These are phyloP conservation scores for Drosophila orena DNA, from an alignment of 1,140 invertebrate genomes.

Conservation along the genomic window DNA sequence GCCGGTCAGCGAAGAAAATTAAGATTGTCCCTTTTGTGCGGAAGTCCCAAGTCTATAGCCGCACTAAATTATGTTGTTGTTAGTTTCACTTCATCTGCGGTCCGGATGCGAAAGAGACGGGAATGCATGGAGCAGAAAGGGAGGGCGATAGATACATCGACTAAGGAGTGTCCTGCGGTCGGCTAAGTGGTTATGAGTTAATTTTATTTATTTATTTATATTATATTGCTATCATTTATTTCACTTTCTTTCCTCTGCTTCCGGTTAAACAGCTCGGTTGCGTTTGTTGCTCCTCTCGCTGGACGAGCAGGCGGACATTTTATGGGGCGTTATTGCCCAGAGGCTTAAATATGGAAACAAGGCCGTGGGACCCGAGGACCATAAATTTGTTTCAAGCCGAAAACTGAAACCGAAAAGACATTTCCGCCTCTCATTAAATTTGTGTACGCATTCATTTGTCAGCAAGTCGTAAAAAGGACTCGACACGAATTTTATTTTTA, in stretches of 20 bases:
- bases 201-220: conserved; percentile 84
- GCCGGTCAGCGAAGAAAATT: conserved; percentile 16
- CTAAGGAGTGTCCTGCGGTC: conserved; percentile 45
- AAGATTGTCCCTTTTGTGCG: conserved; percentile 42
- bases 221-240: conserved; percentile 81
- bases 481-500: conserved; percentile 69
- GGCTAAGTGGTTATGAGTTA: conserved; percentile 80
- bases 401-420: conserved; percentile 66
- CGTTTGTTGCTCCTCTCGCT: conserved; percentile 48
- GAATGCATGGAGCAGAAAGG: background rate
- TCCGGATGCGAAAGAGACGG: conserved; percentile 14
- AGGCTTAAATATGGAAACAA: conserved; percentile 27
- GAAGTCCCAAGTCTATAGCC: conserved; percentile 7
- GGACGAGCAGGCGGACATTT: conserved; percentile 26
- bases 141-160: background rate
- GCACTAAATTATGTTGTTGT: conserved; percentile 79
- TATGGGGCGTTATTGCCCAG: conserved; percentile 44
- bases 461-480: conserved; percentile 73
- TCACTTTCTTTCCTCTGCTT: conserved; percentile 53
- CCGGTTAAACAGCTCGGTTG: conserved; percentile 18
- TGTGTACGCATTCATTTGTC: conserved; percentile 81
- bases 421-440: conserved; percentile 80
- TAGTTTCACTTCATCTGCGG: conserved; percentile 67
- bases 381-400: conserved; percentile 14
- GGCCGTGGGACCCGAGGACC: conserved; percentile 1